Conservation (phyloP, 2,797 vertebrate species). For the Tinamus major region DNA sequence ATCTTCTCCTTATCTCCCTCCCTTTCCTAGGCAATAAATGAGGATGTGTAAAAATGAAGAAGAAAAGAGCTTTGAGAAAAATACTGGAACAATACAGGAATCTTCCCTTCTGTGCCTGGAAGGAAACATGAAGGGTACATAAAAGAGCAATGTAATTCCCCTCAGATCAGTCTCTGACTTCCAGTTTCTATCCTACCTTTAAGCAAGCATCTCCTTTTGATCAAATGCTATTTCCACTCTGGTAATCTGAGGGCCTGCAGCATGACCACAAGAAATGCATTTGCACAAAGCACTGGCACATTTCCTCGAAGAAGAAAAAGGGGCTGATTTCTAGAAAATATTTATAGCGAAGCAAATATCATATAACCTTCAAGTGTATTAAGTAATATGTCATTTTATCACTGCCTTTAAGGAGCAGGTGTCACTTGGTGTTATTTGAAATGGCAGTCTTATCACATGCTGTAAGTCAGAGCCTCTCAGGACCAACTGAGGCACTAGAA, state of each 20-base stretch:
- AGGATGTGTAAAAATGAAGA: background rate
- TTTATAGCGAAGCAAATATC: conserved; percentile 31
- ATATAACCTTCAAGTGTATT: conserved; percentile 47
- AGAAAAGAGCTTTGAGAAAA: background rate
- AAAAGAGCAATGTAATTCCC: conserved; percentile 37
- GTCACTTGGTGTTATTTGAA: conserved; percentile 35
- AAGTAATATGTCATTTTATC: conserved; percentile 63
- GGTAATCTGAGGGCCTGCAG: conserved; percentile 38
- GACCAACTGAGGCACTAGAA: conserved; percentile 12
- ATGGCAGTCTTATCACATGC: conserved; percentile 29
- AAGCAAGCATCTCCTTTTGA: conserved; percentile 62
- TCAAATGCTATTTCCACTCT: conserved; percentile 12
- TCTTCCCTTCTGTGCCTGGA: conserved; percentile 19
- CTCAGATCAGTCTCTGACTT: conserved; percentile 28
- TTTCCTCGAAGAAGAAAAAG: conserved; percentile 23
- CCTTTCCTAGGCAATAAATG: background rate
- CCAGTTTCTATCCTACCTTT: conserved; percentile 49
- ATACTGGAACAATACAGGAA: conserved; percentile 27
- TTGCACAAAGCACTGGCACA: conserved; percentile 44
- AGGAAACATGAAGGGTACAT: conserved; percentile 30
- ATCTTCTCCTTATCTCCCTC: background rate
- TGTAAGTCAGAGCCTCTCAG: conserved; percentile 5
- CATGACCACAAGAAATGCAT: conserved; percentile 48
- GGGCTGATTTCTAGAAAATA: conserved; percentile 14
- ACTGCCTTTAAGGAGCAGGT: conserved; percentile 58